phyloP scores from a whole-genome alignment of 2,113 vertebrate species.

The Antechinus flavipes region DNA sequence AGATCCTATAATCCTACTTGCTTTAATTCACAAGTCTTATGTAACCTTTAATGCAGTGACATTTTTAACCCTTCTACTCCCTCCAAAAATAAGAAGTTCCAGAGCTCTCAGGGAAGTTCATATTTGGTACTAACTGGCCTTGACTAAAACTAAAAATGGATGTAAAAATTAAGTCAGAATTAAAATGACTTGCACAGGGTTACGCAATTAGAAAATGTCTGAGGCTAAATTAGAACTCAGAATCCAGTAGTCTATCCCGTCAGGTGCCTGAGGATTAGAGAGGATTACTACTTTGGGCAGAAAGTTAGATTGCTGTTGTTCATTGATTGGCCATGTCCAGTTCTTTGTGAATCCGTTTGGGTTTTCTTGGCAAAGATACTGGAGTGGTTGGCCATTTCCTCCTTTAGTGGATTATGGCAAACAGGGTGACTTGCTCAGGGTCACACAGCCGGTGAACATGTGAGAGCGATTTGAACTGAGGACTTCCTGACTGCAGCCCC shows the following conservation, averaged over 20 bases:
- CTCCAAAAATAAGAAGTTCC: no score
- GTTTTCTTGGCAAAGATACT: background rate
- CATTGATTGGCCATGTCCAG: background rate
- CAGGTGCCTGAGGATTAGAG: background rate
- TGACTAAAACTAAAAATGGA: background rate
- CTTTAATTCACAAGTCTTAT: no score
- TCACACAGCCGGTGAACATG: background rate
- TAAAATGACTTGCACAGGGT: background rate
- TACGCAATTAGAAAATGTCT: background rate
- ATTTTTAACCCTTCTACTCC: no score
- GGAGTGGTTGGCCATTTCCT: background rate
- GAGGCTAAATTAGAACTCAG: background rate
- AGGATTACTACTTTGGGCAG: background rate
- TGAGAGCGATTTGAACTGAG: background rate
- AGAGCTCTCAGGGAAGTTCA: no score
- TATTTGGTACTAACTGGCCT: no score
- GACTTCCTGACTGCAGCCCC: background rate
- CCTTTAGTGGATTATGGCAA: background rate
- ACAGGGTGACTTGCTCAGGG: background rate
- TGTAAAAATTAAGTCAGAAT: background rate
- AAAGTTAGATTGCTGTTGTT: background rate
- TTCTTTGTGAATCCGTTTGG: background rate
- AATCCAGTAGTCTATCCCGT: background rate
- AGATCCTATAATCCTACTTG: no score
- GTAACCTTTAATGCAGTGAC: no score